Conservation (phyloP, 2,113 vertebrate genomes). For the Cygnus atratus region DNA sequence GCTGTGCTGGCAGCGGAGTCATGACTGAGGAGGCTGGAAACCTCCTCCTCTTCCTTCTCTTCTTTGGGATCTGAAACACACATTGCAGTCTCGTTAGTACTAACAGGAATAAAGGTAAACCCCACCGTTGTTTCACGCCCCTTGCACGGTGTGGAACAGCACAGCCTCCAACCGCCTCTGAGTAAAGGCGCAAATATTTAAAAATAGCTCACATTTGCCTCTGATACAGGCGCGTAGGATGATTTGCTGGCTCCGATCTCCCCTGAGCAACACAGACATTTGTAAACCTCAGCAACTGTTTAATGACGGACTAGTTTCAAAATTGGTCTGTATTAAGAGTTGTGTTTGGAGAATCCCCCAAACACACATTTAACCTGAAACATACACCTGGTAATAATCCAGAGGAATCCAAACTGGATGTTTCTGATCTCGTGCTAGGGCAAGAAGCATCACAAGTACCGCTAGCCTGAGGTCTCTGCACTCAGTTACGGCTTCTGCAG, state of each 20-base stretch:
- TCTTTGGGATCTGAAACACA: conserved; percentile 78
- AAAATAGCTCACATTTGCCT: not conserved
- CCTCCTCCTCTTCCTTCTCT: conserved; percentile 76
- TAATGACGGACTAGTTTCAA: not conserved
- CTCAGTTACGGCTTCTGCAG: not conserved
- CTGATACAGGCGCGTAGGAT: not conserved
- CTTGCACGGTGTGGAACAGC: rapidly evolving
- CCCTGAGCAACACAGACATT: not conserved
- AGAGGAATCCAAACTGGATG: not conserved
- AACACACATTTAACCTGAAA: not conserved
- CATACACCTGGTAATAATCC: not conserved
- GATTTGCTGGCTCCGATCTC: not conserved
- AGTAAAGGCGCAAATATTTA: not conserved
- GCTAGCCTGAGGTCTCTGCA: not conserved
- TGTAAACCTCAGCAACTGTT: not conserved
- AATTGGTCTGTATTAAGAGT: not conserved
- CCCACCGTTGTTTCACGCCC: not conserved
- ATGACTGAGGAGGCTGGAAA: conserved; percentile 27
- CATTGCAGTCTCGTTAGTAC: not conserved
- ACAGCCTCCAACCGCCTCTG: not conserved
- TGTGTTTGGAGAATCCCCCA: not conserved
- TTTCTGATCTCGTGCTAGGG: not conserved
- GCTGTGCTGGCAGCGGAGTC: conserved; percentile 24
- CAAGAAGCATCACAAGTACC: not conserved
- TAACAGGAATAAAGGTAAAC: not conserved